phyloP scores from a whole-genome alignment of 2,113 vertebrate genomes.

The Cebidichthys violaceus region DNA sequence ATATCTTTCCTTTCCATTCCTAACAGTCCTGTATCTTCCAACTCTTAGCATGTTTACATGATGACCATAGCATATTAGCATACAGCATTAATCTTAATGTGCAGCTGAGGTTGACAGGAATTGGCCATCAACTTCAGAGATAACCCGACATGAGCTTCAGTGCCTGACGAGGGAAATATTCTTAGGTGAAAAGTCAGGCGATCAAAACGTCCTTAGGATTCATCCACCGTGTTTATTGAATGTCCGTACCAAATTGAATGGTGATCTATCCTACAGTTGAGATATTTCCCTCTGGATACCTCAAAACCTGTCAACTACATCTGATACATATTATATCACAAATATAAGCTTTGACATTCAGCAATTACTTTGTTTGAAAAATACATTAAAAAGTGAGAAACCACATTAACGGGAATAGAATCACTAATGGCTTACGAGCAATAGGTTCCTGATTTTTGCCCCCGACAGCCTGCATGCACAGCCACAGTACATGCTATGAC shows the following conservation, averaged over 20 bases:
- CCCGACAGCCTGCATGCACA: conserved; percentile 11
- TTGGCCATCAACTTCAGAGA: neutral
- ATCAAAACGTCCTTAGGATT: neutral
- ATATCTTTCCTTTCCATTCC: neutral
- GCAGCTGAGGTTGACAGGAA: neutral
- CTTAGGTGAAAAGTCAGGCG: neutral
- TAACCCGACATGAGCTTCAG: neutral
- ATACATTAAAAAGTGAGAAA: neutral
- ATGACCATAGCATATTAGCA: neutral
- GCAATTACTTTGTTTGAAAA: neutral
- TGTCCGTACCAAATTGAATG: neutral
- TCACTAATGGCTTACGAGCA: conserved; percentile 8
- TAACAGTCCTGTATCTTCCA: neutral
- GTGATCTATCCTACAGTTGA: neutral
- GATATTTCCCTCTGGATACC: neutral
- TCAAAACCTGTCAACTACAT: neutral
- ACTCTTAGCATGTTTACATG: neutral
- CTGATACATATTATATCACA: neutral
- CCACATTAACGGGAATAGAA: neutral
- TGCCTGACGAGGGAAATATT: neutral
- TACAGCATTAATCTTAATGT: neutral
- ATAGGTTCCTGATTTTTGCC: neutral
- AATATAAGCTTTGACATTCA: neutral
- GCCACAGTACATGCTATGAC: conserved; percentile 11
- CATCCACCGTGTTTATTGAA: neutral